These are phyloP conservation scores for Australoheros scitulus DNA, from an alignment of 2,113 vertebrate species.

Conservation along the genomic window DNA sequence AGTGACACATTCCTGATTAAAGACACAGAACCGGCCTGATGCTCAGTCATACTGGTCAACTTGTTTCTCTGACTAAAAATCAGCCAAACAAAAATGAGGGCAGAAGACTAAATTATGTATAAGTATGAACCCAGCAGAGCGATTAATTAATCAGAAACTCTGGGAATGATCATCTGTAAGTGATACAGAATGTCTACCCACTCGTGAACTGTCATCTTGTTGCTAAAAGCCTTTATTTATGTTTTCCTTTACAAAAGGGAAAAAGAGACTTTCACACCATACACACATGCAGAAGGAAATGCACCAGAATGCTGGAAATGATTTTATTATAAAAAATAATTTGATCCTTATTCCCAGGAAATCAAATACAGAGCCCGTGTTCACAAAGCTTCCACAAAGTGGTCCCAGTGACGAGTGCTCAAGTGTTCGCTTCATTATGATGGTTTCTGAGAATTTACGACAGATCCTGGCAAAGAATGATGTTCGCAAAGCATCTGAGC, in stretches of 20 bases:
- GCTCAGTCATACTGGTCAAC: not conserved
- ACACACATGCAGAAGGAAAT: too few relatives aligned
- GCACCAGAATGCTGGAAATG: too few relatives aligned
- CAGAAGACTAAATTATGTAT: accelerated
- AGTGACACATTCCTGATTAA: not conserved
- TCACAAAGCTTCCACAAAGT: not conserved
- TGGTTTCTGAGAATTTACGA: not conserved
- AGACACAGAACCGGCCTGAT: not conserved
- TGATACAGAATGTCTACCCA: not conserved
- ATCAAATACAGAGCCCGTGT: not conserved
- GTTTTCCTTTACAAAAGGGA: too few relatives aligned
- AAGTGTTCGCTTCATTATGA: not conserved
- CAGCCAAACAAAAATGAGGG: not conserved
- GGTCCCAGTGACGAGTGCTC: not conserved
- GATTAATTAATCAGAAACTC: not conserved
- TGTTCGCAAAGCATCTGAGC: not conserved
- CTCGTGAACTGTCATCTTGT: too few relatives aligned
- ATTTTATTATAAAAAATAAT: too few relatives aligned
- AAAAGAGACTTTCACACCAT: too few relatives aligned
- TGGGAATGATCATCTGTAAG: not conserved
- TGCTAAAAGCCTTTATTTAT: not conserved
- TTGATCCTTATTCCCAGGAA: not conserved
- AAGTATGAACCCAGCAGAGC: not conserved
- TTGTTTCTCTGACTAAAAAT: not conserved
- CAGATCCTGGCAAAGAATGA: not conserved